Conservation (phyloP, 2,113 vertebrate genomes). For the Felis chaus region DNA sequence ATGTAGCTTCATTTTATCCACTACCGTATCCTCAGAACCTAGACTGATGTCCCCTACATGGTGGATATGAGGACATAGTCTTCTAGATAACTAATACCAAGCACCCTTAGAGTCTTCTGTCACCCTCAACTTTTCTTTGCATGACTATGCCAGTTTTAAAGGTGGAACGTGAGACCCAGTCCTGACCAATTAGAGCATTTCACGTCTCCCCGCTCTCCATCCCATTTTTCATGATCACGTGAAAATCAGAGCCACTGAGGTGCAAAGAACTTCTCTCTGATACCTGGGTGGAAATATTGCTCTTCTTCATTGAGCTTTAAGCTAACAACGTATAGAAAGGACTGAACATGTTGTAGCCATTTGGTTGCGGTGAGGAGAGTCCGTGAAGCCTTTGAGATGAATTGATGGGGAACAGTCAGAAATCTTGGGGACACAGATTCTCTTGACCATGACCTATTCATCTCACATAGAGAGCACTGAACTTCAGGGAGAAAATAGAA, state of each 20-base stretch:
- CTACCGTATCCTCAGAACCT: neutral
- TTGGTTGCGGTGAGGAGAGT: neutral
- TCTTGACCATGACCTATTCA: neutral
- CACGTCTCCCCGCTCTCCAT: accelerated
- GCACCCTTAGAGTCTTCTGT: neutral
- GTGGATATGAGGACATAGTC: too few relatives aligned
- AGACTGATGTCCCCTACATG: neutral
- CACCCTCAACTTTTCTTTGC: neutral
- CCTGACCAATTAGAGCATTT: neutral
- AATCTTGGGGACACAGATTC: neutral
- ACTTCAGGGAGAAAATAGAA: neutral
- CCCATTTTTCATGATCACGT: neutral
- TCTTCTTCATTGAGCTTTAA: neutral
- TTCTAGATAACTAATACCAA: neutral
- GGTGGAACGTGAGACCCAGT: neutral
- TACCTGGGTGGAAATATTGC: neutral
- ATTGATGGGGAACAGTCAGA: neutral
- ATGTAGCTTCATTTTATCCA: neutral
- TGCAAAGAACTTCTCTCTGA: neutral
- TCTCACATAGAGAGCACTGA: neutral
- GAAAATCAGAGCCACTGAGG: neutral
- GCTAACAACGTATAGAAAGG: neutral
- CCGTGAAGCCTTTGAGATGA: neutral
- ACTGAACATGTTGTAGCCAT: neutral
- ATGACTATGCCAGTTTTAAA: neutral